A percentile compares a stretch with the other conserved stretches of the same genome.
phyloP scores from a whole-genome alignment of 2,888 invertebrate genomes.

The Mystacides longicornis region DNA sequence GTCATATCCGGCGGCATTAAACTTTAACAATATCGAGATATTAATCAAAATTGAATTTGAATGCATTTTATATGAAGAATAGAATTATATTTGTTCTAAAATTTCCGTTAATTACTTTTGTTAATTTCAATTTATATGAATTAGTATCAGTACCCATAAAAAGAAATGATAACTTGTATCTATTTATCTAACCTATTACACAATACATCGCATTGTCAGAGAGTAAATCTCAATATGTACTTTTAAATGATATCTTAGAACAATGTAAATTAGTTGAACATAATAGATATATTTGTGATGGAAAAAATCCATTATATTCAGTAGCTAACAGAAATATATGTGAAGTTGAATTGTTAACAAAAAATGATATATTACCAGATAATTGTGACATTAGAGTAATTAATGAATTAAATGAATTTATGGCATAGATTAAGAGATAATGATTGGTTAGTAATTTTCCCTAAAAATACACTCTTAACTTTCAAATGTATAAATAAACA shows the following conservation, averaged over 20 bases:
- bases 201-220: conserved; percentile 4
- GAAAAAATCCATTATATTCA: conserved; percentile 2
- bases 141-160: not conserved
- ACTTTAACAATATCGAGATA: not conserved
- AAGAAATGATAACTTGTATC: not conserved
- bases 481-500: conserved; percentile 2
- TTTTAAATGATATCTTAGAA: conserved; percentile 6
- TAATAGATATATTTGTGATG: not conserved
- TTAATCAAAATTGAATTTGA: not conserved
- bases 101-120: conserved; percentile 2
- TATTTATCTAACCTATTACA: conserved; percentile 4
- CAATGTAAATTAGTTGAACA: not conserved
- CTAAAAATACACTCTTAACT: conserved; percentile 2
- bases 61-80: not conserved
- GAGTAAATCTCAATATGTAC: conserved; percentile 1
- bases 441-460: not conserved
- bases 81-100: conserved; percentile 6
- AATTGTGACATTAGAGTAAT: conserved; percentile 2
- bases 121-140: conserved; percentile 4
- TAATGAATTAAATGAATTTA: conserved; percentile 6
- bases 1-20: not conserved
- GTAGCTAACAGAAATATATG: not conserved
- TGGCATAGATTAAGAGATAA: conserved; percentile 9
- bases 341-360: conserved; percentile 3
- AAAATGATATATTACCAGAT: not conserved